A percentile compares a stretch with the other conserved stretches of the same genome.
phyloP scores from a whole-genome alignment of 2,888 invertebrate genomes.

The Sesia bembeciformis region DNA sequence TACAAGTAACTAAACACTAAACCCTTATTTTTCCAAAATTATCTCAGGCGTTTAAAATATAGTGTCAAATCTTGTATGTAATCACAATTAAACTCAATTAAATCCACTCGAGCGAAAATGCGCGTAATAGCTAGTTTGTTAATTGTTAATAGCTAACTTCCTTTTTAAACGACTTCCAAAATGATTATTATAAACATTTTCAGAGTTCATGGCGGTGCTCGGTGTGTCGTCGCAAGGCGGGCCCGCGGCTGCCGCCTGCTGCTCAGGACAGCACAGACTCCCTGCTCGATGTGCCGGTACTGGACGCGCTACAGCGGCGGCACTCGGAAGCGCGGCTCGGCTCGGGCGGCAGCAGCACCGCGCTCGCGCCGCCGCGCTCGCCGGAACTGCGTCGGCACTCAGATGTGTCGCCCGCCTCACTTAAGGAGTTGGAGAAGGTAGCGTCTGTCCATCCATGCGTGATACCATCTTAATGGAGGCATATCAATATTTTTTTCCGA shows the following conservation, averaged over 20 bases:
- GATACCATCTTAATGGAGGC: no score
- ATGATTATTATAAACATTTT: neutral
- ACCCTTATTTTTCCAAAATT: no score
- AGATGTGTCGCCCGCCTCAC: conserved; percentile 89
- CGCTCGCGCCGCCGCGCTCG: conserved; percentile 87
- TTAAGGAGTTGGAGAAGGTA: conserved; percentile 93
- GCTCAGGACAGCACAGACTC: conserved; percentile 91
- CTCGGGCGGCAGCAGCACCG: conserved; percentile 68
- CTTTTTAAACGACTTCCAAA: no score
- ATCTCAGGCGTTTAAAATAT: no score
- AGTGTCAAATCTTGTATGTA: no score
- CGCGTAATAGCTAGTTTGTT: no score
- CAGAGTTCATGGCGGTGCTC: conserved; percentile 91
- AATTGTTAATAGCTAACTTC: no score
- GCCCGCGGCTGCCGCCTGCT: conserved; percentile 82
- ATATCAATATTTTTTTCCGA: no score
- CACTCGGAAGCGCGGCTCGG: conserved; percentile 82
- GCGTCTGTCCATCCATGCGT: conserved; percentile 22
- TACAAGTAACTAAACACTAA: no score
- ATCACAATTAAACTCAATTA: no score
- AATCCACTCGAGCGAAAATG: no score
- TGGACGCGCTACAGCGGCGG: conserved; percentile 85
- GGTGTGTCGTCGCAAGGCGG: conserved; percentile 88
- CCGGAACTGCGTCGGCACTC: conserved; percentile 88
- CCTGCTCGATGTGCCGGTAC: conserved; percentile 84